phyloP scores from a whole-genome alignment of 1,140 invertebrate genomes.

The Diorhabda elongata region DNA sequence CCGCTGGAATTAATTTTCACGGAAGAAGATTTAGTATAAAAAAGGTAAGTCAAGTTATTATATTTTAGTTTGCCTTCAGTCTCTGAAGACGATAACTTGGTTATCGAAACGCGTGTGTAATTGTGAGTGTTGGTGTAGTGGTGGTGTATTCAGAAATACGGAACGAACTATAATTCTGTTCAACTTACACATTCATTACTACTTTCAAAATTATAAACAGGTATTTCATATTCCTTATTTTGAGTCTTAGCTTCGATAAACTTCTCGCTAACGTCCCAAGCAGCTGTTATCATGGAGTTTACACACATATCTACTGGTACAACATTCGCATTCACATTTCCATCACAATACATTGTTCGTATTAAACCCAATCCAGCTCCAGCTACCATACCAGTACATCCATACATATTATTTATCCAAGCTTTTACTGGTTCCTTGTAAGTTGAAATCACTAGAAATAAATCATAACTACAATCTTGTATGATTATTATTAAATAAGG shows the following conservation, averaged over 20 bases:
- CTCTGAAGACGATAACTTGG: too few species aligned
- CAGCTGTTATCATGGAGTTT: slow-evolving; percentile 69
- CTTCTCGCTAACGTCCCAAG: slow-evolving; percentile 38
- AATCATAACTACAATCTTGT: not conserved
- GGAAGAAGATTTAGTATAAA: too few species aligned
- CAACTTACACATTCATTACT: slow-evolving; percentile 48
- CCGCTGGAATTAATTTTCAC: too few species aligned
- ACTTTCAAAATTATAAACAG: slow-evolving; percentile 70
- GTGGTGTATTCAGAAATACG: too few species aligned
- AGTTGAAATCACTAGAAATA: slow-evolving; percentile 68
- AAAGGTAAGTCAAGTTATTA: too few species aligned
- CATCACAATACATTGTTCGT: slow-evolving; percentile 62
- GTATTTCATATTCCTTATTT: slow-evolving; percentile 44
- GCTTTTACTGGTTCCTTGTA: slow-evolving; percentile 70
- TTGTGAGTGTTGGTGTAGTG: too few species aligned
- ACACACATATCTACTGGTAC: slow-evolving; percentile 84
- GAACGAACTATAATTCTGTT: not conserved
- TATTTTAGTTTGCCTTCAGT: too few species aligned
- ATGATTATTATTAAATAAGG: not conserved
- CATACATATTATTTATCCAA: slow-evolving; percentile 92
- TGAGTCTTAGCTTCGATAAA: slow-evolving; percentile 25
- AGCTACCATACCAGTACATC: slow-evolving; percentile 64
- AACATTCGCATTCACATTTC: slow-evolving; percentile 66
- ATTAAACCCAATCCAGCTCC: slow-evolving; percentile 65
- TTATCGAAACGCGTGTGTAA: too few species aligned